phyloP scores from a whole-genome alignment of 2,797 vertebrate species.

The Acropternis orthonyx region DNA sequence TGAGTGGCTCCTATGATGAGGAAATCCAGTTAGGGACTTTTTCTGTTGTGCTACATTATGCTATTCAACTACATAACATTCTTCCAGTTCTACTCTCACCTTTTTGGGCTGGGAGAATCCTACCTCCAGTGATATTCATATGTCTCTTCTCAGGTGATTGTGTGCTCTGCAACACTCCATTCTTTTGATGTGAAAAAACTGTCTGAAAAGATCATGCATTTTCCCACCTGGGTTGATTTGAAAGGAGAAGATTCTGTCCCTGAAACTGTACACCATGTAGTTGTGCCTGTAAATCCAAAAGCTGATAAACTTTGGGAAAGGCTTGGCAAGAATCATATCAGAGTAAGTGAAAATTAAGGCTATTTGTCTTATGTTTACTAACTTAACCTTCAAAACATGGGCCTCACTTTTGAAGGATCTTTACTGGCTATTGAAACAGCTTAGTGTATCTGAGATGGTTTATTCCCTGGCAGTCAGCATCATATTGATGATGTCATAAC shows the following conservation, averaged over 20 bases:
- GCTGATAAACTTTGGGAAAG: conserved; percentile 90
- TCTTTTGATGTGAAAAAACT: conserved; percentile 98
- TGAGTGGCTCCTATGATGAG: neutral
- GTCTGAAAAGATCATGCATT: conserved; percentile 98
- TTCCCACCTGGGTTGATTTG: conserved; percentile 97
- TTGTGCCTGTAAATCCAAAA: conserved; percentile 94
- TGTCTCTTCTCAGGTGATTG: conserved; percentile 85
- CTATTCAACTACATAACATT: rapidly evolving
- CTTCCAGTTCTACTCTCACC: neutral
- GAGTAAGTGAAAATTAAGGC: conserved; percentile 71
- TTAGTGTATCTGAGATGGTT: neutral
- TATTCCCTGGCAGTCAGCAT: neutral
- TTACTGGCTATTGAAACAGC: neutral
- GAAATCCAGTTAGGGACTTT: neutral
- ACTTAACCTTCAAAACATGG: neutral
- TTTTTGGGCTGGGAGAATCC: neutral
- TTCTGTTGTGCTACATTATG: neutral
- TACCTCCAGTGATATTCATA: neutral
- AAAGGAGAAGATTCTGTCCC: conserved; percentile 98
- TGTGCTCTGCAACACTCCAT: conserved; percentile 96
- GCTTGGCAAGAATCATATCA: conserved; percentile 88
- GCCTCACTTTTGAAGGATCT: neutral
- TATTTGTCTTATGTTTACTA: neutral
- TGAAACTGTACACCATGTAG: conserved; percentile 95
- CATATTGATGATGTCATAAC: rapidly evolving